Evolutionary conservation across 2,113 vertebrate species (phyloP), one percentile per base, ranked within the genome.

Genomic region (Ammospiza caudacuta): DNA sequence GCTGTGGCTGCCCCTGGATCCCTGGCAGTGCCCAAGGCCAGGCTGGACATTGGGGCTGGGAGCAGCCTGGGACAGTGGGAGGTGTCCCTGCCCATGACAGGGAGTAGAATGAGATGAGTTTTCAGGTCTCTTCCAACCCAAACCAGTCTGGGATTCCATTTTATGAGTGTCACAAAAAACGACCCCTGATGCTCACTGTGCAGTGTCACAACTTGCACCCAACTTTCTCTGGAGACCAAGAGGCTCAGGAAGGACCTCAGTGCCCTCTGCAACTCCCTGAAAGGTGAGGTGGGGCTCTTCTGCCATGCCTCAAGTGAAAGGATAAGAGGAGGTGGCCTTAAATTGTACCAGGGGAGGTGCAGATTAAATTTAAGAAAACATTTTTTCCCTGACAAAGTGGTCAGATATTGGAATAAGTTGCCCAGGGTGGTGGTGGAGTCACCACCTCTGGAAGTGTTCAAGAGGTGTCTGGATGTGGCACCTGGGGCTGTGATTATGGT

Each of bases 81-180:
- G 25, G 8, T 73, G 24, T 52, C 58, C 44, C 28, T 66, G 44
- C 9, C 11, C 5, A 18, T 39, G 44, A 9, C n/a, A 52, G 13
- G 37, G 15, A 39, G 2, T n/a, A 4, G 37, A 15, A 44, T 0
- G 0, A 11, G 9, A 35, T 35, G 21, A 20, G 2, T 37, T 46
- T 52, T 47, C 6, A 66, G 6, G 6, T 72, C 7, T 11, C 9
- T 39, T 39, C 46, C 46, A 16, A 46, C 20, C 16, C 46, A 75
- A 54, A 61, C 7, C 16, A 25, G 12, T 28, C 19, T 61, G 28
- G 14, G 69, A 54, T 41, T 89, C 29, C 17, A 22, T 82, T 82
- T 41, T 29, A 54, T 41, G 5, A n/a, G 7, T 46, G 28, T 54
- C 62, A n/a, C 20, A 46, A 22, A 19, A 44, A 52, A n/a, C 9